phyloP scores from a whole-genome alignment of 2,888 invertebrate genomes.

The Microctonus brassicae region DNA sequence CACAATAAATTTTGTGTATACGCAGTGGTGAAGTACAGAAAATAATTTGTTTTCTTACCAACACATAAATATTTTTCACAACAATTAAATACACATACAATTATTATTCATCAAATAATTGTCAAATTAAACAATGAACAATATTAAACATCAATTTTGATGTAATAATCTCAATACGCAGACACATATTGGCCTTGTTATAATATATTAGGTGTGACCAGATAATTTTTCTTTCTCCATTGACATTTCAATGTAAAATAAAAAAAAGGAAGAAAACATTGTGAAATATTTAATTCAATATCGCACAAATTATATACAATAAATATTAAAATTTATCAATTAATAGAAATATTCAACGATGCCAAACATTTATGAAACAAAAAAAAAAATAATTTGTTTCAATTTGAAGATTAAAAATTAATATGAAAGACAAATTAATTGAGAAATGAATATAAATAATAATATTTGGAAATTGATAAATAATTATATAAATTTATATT shows the following conservation, averaged over 20 bases:
- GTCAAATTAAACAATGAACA: too few relatives aligned
- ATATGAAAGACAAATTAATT: neutral
- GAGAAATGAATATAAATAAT: neutral
- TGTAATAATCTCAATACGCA: too few relatives aligned
- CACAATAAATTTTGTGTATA: neutral
- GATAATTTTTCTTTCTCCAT: neutral
- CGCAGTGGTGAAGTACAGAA: neutral
- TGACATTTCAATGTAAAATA: neutral
- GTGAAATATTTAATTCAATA: too few relatives aligned
- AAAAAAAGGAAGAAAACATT: neutral
- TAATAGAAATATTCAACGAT: neutral
- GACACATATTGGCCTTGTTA: neutral
- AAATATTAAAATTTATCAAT: neutral
- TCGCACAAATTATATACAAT: too few relatives aligned
- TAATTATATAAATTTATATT: too few relatives aligned
- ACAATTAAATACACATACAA: too few relatives aligned
- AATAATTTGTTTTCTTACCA: neutral
- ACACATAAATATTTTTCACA: neutral
- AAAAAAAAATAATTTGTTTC: neutral
- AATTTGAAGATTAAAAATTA: neutral
- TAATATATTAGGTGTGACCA: neutral
- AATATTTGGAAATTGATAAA: neutral
- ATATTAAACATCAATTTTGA: too few relatives aligned
- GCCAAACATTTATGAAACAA: neutral
- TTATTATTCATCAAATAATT: too few relatives aligned